Evolutionary conservation across 1,140 invertebrate species (phyloP).

Genomic region (Pachypsylla venusta): DNA sequence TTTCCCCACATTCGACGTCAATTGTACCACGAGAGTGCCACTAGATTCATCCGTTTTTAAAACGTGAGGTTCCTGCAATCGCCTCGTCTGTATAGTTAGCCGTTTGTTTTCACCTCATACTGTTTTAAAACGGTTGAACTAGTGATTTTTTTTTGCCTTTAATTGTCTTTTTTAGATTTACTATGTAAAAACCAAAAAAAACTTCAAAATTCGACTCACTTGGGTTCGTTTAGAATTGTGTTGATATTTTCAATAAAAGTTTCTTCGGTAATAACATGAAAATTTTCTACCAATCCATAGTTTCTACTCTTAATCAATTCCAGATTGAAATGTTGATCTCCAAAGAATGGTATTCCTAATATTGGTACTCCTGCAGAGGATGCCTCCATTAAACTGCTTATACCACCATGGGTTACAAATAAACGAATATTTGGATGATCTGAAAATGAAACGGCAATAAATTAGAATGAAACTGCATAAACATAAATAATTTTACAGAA

Average conservation of each 20-base stretch:
- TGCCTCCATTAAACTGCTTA: slow-evolving; percentile 50
- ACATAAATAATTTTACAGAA: no score
- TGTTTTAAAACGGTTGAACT: not conserved
- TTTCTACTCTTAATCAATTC: not conserved
- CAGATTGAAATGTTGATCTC: slow-evolving; percentile 29
- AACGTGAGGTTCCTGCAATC: not conserved
- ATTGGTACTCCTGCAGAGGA: slow-evolving; percentile 51
- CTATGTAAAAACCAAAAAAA: not conserved
- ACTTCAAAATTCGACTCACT: slow-evolving; percentile 8
- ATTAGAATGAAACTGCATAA: no score
- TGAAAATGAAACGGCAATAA: slow-evolving; percentile 5
- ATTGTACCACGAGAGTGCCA: no score
- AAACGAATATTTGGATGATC: slow-evolving; percentile 25
- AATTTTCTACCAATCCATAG: not conserved
- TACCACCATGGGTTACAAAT: slow-evolving; percentile 56
- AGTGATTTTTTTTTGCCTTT: not conserved
- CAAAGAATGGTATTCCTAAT: slow-evolving; percentile 48
- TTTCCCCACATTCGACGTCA: not conserved
- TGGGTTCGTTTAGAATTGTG: slow-evolving; percentile 6
- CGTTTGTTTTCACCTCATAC: not conserved
- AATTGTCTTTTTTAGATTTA: not conserved
- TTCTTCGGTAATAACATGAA: slow-evolving; percentile 7
- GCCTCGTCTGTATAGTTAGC: not conserved
- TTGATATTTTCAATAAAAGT: slow-evolving; percentile 2
- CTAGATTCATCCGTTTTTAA: no score